Evolutionary conservation across 2,888 invertebrate genomes (phyloP), one percentile per base, ranked within the genome.

Genomic region (Calliphora vomitoria): DNA sequence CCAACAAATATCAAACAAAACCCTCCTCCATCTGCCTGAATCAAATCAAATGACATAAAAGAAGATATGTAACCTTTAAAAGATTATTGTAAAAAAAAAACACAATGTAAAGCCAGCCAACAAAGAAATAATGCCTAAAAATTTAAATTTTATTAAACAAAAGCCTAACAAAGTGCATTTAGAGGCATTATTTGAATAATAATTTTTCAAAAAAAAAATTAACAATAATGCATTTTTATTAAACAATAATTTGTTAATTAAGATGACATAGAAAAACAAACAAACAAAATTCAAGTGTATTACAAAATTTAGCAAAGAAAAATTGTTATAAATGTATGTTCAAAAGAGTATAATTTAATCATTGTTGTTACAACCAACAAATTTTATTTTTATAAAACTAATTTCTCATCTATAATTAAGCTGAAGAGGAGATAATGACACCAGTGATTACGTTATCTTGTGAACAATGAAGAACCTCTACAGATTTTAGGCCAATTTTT

Each of bases 51-150:
- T 47, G 4, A 31, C 25, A 58, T 44, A 44, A 74, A 60, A 74
- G 47, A 74, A 47, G 44, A 74, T 25, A 47, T 74, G 47, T 47
- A 74, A 74, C 44, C 58, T 74, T 60, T 60, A 31, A 58, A 44
- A 31, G 25, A 31, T 44, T 13, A 71, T 38, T 6, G 10, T 15
- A 69, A 53, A 35, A 55, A 35, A 55, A 38, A 15, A 44, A 15
- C 41, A 44, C 10, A 44, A 44, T 44, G 35, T 35, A 35, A 35
- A 35, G 6, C 35, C 35, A 35, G 0, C 44, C 10, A 44, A 44
- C 44, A 44, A 44, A 10, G 11, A 41, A 38, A 60, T 15, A 20
- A 74, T 41, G 15, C 18, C 13, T 31, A 41, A 58, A 72, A 41
- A 41, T 53, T 50, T 44, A 11, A n/a, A 53, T 53, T 44, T 44